phyloP scores from a whole-genome alignment of 2,797 vertebrate genomes.

The Loris lydekkerianus region DNA sequence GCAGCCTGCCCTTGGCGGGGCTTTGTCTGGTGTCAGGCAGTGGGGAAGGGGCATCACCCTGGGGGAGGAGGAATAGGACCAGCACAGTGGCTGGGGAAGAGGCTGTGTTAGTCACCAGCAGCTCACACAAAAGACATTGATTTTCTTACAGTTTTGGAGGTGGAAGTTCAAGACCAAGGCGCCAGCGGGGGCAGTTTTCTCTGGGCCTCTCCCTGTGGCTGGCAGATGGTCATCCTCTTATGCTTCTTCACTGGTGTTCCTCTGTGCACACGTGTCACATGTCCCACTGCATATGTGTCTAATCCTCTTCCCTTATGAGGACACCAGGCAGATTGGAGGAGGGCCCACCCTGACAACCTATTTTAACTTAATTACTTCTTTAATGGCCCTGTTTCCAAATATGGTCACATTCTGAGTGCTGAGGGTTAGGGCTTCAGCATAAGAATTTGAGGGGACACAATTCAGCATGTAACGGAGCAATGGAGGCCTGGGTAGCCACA shows the following conservation, averaged over 20 bases:
- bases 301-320: neutral
- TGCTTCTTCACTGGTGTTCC: too few relatives aligned
- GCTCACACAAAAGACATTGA: neutral
- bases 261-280: neutral
- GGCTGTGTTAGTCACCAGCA: neutral
- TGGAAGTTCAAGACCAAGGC: neutral
- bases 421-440: neutral
- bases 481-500: neutral
- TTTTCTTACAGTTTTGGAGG: neutral
- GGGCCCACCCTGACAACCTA: neutral
- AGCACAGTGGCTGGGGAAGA: neutral
- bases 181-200: neutral
- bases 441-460: neutral
- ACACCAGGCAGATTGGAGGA: neutral
- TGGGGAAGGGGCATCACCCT: too few relatives aligned
- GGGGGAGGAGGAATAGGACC: neutral
- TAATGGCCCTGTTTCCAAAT: neutral
- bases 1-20: neutral
- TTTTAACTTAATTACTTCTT: neutral
- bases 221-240: neutral
- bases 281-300: neutral
- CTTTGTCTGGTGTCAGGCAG: neutral
- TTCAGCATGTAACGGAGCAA: neutral
- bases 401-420: neutral
- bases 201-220: neutral